These are phyloP conservation scores for Cremastobaeus sp. DNA, from an alignment of 2,888 invertebrate genomes.

Conservation along the genomic window DNA sequence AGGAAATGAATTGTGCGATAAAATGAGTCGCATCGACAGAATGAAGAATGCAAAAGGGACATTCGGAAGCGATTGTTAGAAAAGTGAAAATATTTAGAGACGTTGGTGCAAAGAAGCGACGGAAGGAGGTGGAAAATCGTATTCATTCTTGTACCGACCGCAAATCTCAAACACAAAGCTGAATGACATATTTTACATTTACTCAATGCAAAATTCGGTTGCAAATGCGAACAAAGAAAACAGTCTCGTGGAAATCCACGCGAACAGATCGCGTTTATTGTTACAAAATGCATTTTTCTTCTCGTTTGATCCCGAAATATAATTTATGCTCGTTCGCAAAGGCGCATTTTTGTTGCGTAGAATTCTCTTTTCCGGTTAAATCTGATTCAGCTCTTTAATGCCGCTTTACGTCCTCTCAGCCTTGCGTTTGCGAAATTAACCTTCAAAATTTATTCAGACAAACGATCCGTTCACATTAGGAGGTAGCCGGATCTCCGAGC, in stretches of 20 bases:
- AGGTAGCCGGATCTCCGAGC: no score
- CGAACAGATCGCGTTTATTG: conserved; percentile 30
- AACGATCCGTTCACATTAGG: no score
- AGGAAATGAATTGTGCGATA: conserved; percentile 41
- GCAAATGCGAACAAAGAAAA: conserved; percentile 42
- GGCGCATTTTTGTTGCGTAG: background rate
- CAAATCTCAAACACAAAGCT: conserved; percentile 53
- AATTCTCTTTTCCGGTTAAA: no score
- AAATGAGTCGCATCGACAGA: conserved; percentile 41
- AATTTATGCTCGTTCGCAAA: background rate
- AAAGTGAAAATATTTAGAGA: conserved; percentile 49
- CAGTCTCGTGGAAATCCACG: conserved; percentile 19
- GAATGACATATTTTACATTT: conserved; percentile 46
- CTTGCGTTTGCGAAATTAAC: no score
- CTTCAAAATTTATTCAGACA: no score
- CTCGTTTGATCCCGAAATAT: background rate
- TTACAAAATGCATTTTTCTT: conserved; percentile 26
- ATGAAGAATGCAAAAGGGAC: conserved; percentile 36
- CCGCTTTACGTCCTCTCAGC: no score
- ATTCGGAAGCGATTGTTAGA: conserved; percentile 47
- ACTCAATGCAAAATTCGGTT: conserved; percentile 43
- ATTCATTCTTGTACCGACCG: conserved; percentile 41
- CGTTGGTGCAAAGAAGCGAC: conserved; percentile 28
- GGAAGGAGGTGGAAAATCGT: conserved; percentile 34
- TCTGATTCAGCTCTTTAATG: no score